Evolutionary conservation across 2,113 vertebrate genomes (phyloP).

Genomic region (Elachura formosa): DNA sequence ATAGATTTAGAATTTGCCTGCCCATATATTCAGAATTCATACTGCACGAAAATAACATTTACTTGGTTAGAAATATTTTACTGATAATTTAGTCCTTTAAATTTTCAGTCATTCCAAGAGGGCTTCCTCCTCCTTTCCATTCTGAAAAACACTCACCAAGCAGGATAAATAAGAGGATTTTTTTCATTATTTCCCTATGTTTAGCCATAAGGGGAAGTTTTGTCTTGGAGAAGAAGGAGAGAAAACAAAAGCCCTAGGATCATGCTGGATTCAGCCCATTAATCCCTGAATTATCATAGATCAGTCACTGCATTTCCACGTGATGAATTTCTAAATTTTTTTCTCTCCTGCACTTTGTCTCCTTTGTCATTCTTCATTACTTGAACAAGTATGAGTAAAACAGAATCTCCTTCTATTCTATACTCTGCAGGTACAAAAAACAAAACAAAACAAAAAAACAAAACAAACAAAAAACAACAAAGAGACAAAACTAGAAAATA

Average conservation of each 20-base stretch:
- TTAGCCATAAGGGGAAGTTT: neutral
- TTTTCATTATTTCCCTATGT: neutral
- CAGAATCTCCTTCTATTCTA: neutral
- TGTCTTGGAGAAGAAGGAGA: neutral
- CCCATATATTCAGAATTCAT: neutral
- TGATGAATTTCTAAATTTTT: neutral
- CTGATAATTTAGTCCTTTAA: neutral
- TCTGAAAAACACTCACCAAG: neutral
- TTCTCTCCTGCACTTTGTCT: neutral
- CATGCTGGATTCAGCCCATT: neutral
- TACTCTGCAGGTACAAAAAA: neutral
- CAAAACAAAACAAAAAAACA: accelerated
- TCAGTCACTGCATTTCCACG: neutral
- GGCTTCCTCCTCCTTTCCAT: neutral
- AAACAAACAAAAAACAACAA: neutral
- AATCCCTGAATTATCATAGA: neutral
- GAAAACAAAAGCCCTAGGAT: neutral
- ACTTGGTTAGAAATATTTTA: neutral
- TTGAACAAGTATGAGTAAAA: neutral
- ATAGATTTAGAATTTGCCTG: neutral
- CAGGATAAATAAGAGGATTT: neutral
- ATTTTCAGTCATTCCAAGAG: neutral
- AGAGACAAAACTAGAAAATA: accelerated
- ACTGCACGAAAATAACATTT: neutral
- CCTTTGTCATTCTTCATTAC: neutral